Evolutionary conservation across 2,113 vertebrate genomes (phyloP), one percentile per base, ranked within the genome.

Genomic region (Hepsetus odoe): DNA sequence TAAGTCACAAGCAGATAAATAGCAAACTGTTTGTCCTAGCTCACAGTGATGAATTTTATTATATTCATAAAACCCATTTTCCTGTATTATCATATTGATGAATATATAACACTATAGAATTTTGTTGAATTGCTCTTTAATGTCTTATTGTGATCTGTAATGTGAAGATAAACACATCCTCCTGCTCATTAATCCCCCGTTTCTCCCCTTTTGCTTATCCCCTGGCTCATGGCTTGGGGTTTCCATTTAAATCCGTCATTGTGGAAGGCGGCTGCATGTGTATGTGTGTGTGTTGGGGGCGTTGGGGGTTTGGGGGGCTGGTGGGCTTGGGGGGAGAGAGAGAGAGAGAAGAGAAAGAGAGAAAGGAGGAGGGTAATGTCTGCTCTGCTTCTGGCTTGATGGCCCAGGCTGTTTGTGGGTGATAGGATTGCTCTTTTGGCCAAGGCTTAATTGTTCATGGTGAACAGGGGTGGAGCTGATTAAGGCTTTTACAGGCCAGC

Each of bases 361-460:
- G n/a, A 33, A 2, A n/a, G 40, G 40, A 11, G 42, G 12, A 14
- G 20, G 16, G 18, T 14, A 20, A 20, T 49, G 14, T 20, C 14
- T 49, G 67, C 22, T 10, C 73, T 80, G 79, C 14, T 64, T 12
- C 18, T 81, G 66, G 72, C 58, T 67, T 56, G 40, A 64, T 68
- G 22, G 74, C 22, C 46, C 33, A 24, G 56, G 10, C 62, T 70
- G 78, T 70, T 55, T 77, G 38, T 69, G 64, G 35, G 20, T 71
- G 70, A 78, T 65, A 78, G 72, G 72, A 77, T 81, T 79, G 38
- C 69, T 71, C 13, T 62, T 61, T 64, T 64, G 76, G 72, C 74
- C 70, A 74, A 71, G 68, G 74, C 70, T 74, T 84, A 81, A 81
- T 73, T 77, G 82, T 61, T 69, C 53, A 79, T 79, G 69, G 76